Conservation (phyloP, 2,797 vertebrate genomes). For the Serranus cabrilla region DNA sequence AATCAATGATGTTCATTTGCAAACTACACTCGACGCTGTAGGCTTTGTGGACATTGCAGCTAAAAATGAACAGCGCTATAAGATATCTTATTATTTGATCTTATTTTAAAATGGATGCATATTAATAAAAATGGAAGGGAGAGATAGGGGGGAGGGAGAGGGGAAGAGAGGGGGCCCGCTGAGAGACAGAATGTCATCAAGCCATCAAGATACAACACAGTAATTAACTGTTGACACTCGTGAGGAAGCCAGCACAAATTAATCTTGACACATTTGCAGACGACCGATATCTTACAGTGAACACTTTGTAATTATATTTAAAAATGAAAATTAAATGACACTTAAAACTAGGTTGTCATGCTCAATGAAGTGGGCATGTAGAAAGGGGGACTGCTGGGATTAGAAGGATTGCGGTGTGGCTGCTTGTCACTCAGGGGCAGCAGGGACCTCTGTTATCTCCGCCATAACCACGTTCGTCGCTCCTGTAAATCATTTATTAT, state of each 20-base stretch:
- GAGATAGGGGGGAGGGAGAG: slow-evolving; percentile 69
- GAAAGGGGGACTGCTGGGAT: slow-evolving; percentile 89
- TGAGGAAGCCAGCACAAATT: slow-evolving; percentile 99
- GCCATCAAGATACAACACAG: slow-evolving; percentile 99
- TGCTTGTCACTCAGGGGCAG: slow-evolving; percentile 59
- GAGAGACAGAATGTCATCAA: slow-evolving; percentile 98
- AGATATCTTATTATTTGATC: slow-evolving; percentile 90
- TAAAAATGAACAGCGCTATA: slow-evolving; percentile 85
- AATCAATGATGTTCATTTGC: slow-evolving; percentile 88
- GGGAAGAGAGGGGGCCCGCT: slow-evolving; percentile 82
- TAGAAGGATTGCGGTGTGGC: slow-evolving; percentile 64
- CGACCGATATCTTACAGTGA: slow-evolving; percentile 99
- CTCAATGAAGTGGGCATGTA: slow-evolving; percentile 95
- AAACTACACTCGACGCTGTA: slow-evolving; percentile 66
- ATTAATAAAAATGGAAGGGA: slow-evolving; percentile 85
- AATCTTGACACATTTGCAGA: slow-evolving; percentile 99
- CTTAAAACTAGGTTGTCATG: slow-evolving; percentile 99
- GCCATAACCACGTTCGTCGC: slow-evolving; percentile 65
- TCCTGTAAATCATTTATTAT: slow-evolving; percentile 61
- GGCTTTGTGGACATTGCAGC: slow-evolving; percentile 89
- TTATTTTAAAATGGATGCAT: slow-evolving; percentile 87
- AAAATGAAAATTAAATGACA: slow-evolving; percentile 99
- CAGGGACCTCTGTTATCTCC: slow-evolving; percentile 60
- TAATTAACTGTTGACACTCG: slow-evolving; percentile 99
- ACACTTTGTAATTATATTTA: slow-evolving; percentile 99